Percentiles rank a stretch among this genome's conserved stretches.
phyloP scores from a whole-genome alignment of 2,888 invertebrate species.

The Callyntrura guangdongensis region DNA sequence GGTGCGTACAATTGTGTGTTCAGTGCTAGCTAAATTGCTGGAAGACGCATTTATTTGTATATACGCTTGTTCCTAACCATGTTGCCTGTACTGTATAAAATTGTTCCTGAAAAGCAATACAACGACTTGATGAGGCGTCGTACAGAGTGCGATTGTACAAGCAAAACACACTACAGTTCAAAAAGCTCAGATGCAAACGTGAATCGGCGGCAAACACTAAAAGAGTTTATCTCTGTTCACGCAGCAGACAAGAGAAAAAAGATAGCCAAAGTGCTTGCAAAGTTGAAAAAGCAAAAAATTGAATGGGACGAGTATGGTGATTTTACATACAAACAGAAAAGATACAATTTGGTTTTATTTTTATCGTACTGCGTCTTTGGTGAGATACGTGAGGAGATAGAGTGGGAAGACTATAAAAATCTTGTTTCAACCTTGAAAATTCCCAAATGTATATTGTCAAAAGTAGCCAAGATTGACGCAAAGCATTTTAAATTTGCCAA shows the following conservation, averaged over 20 bases:
- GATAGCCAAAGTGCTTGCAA: too few species aligned
- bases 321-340: not conserved
- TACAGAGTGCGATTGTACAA: not conserved
- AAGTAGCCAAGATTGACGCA: not conserved
- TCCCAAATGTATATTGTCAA: not conserved
- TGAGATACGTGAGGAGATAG: too few species aligned
- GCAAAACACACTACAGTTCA: not conserved
- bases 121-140: not conserved
- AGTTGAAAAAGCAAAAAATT: not conserved
- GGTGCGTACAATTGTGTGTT: not conserved
- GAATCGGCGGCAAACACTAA: not conserved
- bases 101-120: not conserved
- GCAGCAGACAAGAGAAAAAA: too few species aligned
- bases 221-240: not conserved
- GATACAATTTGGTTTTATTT: not conserved
- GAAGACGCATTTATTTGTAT: conserved; percentile 15
- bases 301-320: not conserved
- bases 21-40: not conserved
- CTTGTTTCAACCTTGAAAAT: not conserved
- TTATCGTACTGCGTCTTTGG: not conserved
- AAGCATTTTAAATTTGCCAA: not conserved
- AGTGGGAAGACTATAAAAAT: not conserved
- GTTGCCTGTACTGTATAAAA: not conserved
- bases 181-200: not conserved
- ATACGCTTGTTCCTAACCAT: not conserved